A percentile compares a stretch with the other conserved stretches of the same genome.
Evolutionary conservation across 1,140 invertebrate genomes (phyloP).

Genomic region (Parapsyche elsis): DNA sequence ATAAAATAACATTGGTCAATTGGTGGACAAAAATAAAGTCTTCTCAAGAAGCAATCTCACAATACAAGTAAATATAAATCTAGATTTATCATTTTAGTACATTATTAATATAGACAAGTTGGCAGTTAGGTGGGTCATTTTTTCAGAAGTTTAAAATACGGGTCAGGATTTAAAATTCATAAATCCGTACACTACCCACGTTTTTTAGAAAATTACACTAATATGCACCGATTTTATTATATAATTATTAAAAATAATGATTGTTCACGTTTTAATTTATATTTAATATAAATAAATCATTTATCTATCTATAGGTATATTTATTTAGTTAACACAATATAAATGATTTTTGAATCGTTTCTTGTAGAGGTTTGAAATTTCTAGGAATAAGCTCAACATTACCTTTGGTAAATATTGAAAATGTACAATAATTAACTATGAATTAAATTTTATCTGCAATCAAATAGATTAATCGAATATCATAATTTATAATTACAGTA

Average conservation of each 20-base stretch:
- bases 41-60: too few relatives aligned
- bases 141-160: not conserved
- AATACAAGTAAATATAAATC: too few relatives aligned
- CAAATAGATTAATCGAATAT: not conserved
- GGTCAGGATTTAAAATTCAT: too few relatives aligned
- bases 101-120: not conserved
- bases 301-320: not conserved
- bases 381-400: too few relatives aligned
- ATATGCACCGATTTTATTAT: constrained; percentile 12
- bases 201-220: not conserved
- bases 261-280: constrained; percentile 12
- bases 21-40: too few relatives aligned
- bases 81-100: not conserved
- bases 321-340: too few relatives aligned
- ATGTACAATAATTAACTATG: too few relatives aligned
- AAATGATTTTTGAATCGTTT: too few relatives aligned
- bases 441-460: not conserved
- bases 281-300: not conserved
- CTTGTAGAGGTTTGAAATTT: too few relatives aligned
- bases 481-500: too few relatives aligned
- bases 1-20: too few relatives aligned
- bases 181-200: not conserved
- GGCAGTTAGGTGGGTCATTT: not conserved
- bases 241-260: constrained; percentile 23
- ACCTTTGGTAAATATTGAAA: too few relatives aligned